These are phyloP conservation scores for Reticulitermes speratus DNA, from an alignment of 1,140 invertebrate species.

Conservation along the genomic window DNA sequence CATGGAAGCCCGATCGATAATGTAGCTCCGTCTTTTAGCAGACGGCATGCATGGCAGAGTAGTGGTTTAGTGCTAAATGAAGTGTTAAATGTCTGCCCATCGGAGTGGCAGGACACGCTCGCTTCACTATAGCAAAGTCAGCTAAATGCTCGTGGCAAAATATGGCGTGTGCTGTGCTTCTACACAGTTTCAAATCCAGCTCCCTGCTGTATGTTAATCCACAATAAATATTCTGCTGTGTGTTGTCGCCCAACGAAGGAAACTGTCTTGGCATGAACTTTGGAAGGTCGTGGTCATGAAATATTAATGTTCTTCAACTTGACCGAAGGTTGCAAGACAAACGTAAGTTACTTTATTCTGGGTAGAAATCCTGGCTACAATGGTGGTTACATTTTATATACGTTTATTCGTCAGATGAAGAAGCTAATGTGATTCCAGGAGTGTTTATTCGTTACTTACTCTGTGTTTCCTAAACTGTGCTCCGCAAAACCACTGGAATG, in stretches of 20 bases:
- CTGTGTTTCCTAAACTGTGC: too few relatives aligned
- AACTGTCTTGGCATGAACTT: background rate
- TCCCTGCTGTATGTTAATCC: conserved; percentile 10
- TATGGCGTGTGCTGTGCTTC: background rate
- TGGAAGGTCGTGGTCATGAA: background rate
- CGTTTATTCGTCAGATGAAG: too few relatives aligned
- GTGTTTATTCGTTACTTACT: too few relatives aligned
- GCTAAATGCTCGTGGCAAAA: background rate
- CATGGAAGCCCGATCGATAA: background rate
- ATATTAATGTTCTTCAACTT: background rate
- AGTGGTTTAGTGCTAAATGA: background rate
- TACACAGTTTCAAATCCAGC: background rate
- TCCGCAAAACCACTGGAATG: too few relatives aligned
- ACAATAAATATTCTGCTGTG: background rate
- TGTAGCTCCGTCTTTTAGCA: background rate
- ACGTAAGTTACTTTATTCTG: too few relatives aligned
- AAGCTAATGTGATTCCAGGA: too few relatives aligned
- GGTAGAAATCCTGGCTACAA: too few relatives aligned
- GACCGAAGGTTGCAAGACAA: too few relatives aligned
- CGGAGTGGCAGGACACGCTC: background rate
- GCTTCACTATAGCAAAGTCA: background rate
- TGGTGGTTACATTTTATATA: too few relatives aligned
- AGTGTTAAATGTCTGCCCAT: background rate
- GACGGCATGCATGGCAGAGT: background rate
- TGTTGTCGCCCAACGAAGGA: background rate